Conservation (phyloP, 2,888 invertebrate species). For the Eilema caniola region DNA sequence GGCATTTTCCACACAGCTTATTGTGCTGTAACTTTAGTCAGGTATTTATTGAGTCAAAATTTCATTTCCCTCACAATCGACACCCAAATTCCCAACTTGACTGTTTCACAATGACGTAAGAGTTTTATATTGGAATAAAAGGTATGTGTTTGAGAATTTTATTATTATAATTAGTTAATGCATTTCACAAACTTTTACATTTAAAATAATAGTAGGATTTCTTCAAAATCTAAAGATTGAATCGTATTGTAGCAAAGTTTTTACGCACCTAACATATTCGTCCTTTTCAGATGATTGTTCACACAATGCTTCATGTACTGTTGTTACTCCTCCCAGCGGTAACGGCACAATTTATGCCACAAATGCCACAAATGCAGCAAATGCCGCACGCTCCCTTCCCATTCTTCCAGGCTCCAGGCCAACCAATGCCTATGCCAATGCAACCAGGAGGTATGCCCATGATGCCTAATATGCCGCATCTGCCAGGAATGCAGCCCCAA, state of each 20-base stretch:
- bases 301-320: constrained; percentile 12
- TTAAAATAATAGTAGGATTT: no score
- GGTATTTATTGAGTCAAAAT: constrained; percentile 37
- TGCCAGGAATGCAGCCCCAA: constrained; percentile 44
- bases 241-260: background rate
- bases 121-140: constrained; percentile 7
- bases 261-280: background rate
- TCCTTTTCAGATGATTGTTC: constrained; percentile 36
- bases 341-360: constrained; percentile 37
- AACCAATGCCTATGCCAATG: no score
- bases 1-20: constrained; percentile 25
- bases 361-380: constrained; percentile 30
- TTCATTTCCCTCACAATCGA: constrained; percentile 31
- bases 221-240: background rate
- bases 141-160: constrained; percentile 5
- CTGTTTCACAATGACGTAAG: constrained; percentile 32
- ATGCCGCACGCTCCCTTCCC: constrained; percentile 29
- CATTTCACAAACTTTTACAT: no score
- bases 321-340: constrained; percentile 22
- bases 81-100: constrained; percentile 10
- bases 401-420: constrained; percentile 33
- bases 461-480: constrained; percentile 50
- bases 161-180: background rate
- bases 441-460: constrained; percentile 18
- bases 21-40: constrained; percentile 46